phyloP scores from a whole-genome alignment of 2,113 vertebrate species.

The Tiliqua scincoides region DNA sequence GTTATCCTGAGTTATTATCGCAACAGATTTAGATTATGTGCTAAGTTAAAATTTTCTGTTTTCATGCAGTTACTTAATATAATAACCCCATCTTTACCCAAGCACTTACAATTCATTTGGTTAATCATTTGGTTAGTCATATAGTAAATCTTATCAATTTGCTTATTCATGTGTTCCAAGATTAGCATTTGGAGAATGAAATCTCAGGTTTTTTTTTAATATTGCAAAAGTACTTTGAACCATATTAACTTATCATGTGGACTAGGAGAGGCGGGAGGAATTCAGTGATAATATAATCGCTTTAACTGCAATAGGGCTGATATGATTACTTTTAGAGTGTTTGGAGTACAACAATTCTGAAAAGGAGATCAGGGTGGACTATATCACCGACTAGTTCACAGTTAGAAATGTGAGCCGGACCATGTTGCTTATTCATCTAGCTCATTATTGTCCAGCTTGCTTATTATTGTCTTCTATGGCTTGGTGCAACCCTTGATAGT shows the following conservation, averaged over 20 bases:
- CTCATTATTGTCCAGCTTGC: no score
- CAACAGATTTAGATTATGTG: slow-evolving; percentile 26
- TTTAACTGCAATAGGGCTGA: background rate
- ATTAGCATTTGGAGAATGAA: background rate
- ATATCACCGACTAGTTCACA: background rate
- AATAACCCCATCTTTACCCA: background rate
- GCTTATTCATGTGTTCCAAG: background rate
- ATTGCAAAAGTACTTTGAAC: background rate
- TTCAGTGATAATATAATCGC: background rate
- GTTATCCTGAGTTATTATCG: slow-evolving; percentile 17
- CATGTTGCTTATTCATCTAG: no score
- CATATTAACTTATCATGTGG: background rate
- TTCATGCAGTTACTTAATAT: slow-evolving; percentile 13
- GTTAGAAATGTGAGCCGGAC: background rate
- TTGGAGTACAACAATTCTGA: background rate
- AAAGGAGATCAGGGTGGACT: background rate
- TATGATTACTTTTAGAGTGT: background rate
- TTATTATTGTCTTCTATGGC: no score
- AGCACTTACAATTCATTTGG: background rate
- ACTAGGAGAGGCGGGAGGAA: background rate
- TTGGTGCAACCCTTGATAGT: no score
- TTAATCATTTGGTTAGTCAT: background rate
- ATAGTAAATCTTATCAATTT: background rate
- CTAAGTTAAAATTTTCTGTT: slow-evolving; percentile 26
- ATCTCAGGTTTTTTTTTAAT: slow-evolving; percentile 8